phyloP scores from a whole-genome alignment of 2,797 vertebrate genomes.

The Macrochelys suwanniensis region DNA sequence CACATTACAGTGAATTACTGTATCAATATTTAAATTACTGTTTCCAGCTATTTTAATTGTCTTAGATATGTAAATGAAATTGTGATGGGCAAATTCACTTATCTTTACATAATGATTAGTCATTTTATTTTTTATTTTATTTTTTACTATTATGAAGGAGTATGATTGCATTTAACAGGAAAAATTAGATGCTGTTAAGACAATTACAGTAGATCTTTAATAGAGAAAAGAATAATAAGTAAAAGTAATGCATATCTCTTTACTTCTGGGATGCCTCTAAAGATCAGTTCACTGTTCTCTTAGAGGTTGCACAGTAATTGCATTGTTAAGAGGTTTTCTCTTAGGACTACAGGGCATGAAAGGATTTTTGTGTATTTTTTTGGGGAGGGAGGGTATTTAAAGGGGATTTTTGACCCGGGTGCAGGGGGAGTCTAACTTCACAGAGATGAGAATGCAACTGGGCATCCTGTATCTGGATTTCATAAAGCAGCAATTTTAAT shows the following conservation, averaged over 20 bases:
- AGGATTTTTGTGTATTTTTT: neutral
- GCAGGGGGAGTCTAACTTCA: neutral
- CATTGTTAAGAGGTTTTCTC: neutral
- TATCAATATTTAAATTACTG: neutral
- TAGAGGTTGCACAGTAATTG: neutral
- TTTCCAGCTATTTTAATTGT: neutral
- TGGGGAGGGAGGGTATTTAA: neutral
- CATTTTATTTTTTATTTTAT: neutral
- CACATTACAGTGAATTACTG: neutral
- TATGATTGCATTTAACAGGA: neutral
- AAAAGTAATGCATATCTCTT: neutral
- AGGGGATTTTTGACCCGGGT: neutral
- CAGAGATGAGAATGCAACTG: fast-evolving
- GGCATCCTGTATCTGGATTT: neutral
- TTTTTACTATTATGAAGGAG: neutral
- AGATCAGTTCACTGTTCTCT: neutral
- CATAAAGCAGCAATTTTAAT: neutral
- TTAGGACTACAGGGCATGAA: neutral
- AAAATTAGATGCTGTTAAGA: neutral
- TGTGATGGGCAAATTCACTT: neutral
- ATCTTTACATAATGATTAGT: neutral
- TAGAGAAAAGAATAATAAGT: neutral
- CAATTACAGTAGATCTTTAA: neutral
- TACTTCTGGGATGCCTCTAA: neutral
- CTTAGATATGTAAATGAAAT: neutral